These are phyloP conservation scores for Actinostola sp. DNA, from an alignment of 92 coral and sea anemone genomes.

Conservation along the genomic window DNA sequence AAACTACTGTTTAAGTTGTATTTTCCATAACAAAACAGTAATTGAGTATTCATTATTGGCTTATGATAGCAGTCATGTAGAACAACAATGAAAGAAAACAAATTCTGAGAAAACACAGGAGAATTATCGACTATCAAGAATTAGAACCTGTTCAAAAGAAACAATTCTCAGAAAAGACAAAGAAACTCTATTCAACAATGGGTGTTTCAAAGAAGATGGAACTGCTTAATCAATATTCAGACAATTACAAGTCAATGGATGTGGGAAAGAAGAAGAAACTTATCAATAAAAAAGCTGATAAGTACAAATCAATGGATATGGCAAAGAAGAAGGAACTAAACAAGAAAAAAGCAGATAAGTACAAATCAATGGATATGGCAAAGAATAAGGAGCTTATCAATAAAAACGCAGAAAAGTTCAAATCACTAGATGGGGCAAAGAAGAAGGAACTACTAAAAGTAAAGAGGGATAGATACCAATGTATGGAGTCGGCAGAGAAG, in stretches of 20 bases:
- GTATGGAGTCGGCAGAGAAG: no score
- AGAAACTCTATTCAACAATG: background rate
- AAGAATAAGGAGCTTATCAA: constrained; percentile 29
- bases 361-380: constrained; percentile 33
- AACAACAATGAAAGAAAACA: constrained; percentile 54
- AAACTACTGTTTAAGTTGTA: constrained; percentile 37
- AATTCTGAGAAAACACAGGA: constrained; percentile 45
- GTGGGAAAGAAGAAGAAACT: background rate
- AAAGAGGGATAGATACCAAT: no score
- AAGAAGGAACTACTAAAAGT: no score
- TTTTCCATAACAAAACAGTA: constrained; percentile 27
- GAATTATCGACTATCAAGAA: constrained; percentile 16
- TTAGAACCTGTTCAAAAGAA: constrained; percentile 28
- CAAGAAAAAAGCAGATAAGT: constrained; percentile 10
- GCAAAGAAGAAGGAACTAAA: constrained; percentile 14
- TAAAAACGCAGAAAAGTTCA: constrained; percentile 19
- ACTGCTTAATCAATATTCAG: no score
- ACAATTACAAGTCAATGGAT: no score
- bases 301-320: constrained; percentile 24
- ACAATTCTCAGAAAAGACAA: background rate
- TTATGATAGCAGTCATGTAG: constrained; percentile 19
- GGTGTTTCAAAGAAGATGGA: no score
- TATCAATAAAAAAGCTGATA: background rate
- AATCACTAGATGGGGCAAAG: no score
- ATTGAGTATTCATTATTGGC: constrained; percentile 39